Base-by-base conservation (phyloP, 2,113 vertebrate species). In the Marcusenius ussheri region DNA sequence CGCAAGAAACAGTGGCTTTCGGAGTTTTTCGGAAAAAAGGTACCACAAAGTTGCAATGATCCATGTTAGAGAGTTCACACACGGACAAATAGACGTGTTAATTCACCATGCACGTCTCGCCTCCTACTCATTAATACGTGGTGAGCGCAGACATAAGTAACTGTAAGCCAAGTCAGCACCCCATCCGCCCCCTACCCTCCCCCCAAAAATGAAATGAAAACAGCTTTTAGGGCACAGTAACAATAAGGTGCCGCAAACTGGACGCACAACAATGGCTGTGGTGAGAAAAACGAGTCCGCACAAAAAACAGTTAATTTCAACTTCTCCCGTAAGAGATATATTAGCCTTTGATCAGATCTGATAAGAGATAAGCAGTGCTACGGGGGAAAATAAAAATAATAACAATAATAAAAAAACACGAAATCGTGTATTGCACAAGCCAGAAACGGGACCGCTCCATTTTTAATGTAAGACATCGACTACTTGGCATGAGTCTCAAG, bases 221-320 rank as follows among this genome's bases (percentile, higher is more conserved):
- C 58, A 46, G 13, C 42, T 58, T 66, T 11, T 58, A 31, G 62
- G 62, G n/a, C 62, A 80, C 74, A 35, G 39, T 80, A 80, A 80
- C 74, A 80, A 42, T 80, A 80, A 35, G 31, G 13, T 80, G 35
- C 35, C 15, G 62, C 62, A 31, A 70, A 70, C 62, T 66, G 62
- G n/a, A 31, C 62, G 62, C 62, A 70, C n/a, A 31, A 88, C 56
- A 88, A 88, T 88, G 58, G 87, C 5, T 70, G 58, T 11, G 87
- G 5, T 10, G 11, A 70, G 31, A 46, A 62, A 66, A 39, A 31
- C 11, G 21, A 17, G 24, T 66, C 21, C 45, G 58, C 35, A 46
- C 19, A 58, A 70, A 31, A 53, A 5, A 88, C 19, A 31, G 53
- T 42, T 88, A 21, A 70, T 24, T 66, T 88, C 39, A 70, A 45